Evolutionary conservation across 2,113 vertebrate genomes (phyloP), one percentile per base, ranked within the genome.

Genomic region (Polypterus bichir): DNA sequence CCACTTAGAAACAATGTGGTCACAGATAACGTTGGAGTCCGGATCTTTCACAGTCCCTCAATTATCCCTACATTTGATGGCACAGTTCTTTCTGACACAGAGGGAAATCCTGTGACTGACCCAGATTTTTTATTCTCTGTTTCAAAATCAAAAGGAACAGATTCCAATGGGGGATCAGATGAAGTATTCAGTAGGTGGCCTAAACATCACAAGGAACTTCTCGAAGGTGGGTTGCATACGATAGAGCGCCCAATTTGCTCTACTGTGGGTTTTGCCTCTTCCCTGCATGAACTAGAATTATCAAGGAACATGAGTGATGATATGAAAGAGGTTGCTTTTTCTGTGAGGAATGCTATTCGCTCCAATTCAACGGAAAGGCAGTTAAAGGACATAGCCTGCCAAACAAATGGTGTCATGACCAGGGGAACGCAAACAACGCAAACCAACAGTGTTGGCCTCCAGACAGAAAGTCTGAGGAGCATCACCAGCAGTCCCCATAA

Each of bases 271-370:
- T 95, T 88, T 59, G 70, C 91, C 44, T 84, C 92, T 4, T 83
- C 94, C 0, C 70, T 94, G 74, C 84, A 83, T 71, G 86, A 83
- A 76, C 77, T 97, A 48, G 90, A 95, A 74, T 81, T 97, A 71
- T 88, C 92, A 58, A 88, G 88, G 70, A 98, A 98, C 76, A 73
- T 97, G 89, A 98, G 95, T 0, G 95, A 98, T 0, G 93, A 99
- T 66, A 97, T 97, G 95, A 99, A 99, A 79, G 96, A 97, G 74
- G 95, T 95, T 0, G 96, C 95, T 6, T 94, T 92, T 74, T 97
- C 93, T 0, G 90, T 92, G 47, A 84, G 92, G 53, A 91, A 88
- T 0, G 80, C 89, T 47, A 88, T 92, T 70, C 89, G 91, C 67
- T 71, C 82, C 3, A 76, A 76, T 55, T 83, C 88, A 0, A 5